A percentile compares a stretch with the other conserved stretches of the same genome.
Evolutionary conservation across 64 coral and sea anemone genomes (phyloP).

Genomic region (Pachyseris speciosa): DNA sequence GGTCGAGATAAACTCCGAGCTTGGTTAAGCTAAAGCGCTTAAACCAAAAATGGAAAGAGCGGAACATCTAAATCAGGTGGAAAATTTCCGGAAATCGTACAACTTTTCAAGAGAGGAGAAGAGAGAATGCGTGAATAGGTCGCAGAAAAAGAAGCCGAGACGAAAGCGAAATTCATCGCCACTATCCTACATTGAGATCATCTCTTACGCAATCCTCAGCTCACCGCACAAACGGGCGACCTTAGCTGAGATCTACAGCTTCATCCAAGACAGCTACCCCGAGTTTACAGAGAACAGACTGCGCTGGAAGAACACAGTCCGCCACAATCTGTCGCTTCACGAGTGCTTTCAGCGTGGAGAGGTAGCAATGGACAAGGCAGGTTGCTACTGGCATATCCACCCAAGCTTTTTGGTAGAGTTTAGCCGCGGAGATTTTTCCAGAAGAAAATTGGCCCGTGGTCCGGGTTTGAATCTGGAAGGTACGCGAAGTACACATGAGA

Average conservation of each 20-base stretch:
- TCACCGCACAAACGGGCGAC: neutral
- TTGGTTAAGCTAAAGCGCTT: neutral
- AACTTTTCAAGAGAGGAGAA: neutral
- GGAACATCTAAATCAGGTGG: neutral
- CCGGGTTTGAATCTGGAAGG: neutral
- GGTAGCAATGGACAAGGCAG: neutral
- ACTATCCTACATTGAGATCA: constrained; percentile 12
- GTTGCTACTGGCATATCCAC: constrained; percentile 15
- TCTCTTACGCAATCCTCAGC: constrained; percentile 5
- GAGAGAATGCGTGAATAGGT: neutral
- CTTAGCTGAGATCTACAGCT: constrained; percentile 10
- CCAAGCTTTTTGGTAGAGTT: constrained; percentile 27
- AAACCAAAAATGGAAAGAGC: neutral
- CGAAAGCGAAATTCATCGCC: constrained; percentile 16
- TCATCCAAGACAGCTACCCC: constrained; percentile 2
- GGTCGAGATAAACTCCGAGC: neutral
- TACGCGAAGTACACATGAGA: neutral
- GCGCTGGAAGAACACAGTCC: constrained; percentile 41
- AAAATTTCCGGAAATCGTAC: neutral
- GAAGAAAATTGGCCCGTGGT: neutral
- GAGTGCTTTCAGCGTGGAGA: constrained; percentile 33
- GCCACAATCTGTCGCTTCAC: constrained; percentile 18
- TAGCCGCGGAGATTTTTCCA: constrained; percentile 21
- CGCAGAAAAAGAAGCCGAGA: neutral
- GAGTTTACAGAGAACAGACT: constrained; percentile 18